Percentiles rank a stretch among this genome's conserved stretches.
Conservation (phyloP, 2,888 invertebrate genomes). For the Phragmatobia fuliginosa region DNA sequence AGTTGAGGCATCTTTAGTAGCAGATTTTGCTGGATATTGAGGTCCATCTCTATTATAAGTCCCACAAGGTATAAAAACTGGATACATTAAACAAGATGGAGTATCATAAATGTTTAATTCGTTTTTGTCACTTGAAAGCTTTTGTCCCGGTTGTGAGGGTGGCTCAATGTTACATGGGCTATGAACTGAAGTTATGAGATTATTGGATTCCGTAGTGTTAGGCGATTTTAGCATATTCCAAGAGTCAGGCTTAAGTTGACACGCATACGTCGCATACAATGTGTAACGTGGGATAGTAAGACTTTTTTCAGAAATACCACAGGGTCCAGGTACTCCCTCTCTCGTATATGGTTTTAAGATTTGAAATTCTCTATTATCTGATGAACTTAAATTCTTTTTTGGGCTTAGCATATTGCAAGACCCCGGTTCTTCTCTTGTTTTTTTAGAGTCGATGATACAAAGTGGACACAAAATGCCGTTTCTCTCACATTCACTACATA, state of each 20-base stretch:
- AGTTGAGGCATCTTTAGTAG: conserved; percentile 8
- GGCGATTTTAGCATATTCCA: not conserved
- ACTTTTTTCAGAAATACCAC: not conserved
- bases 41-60: not conserved
- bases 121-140: not conserved
- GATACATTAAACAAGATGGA: conserved; percentile 10
- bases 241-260: not conserved
- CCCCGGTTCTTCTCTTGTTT: conserved; percentile 1
- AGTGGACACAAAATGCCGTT: not conserved
- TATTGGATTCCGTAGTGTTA: not conserved
- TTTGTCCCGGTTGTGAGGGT: not conserved
- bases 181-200: not conserved
- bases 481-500: not conserved
- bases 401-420: not conserved
- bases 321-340: not conserved
- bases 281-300: not conserved
- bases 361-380: no score
- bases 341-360: not conserved
- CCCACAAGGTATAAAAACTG: not conserved
- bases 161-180: not conserved
- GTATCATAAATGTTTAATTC: not conserved
- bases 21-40: not conserved
- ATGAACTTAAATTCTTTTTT: no score
- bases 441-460: not conserved
- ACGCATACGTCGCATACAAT: conserved; percentile 1